phyloP scores from a whole-genome alignment of 1,140 invertebrate species.

The Brachionus calyciflorus region DNA sequence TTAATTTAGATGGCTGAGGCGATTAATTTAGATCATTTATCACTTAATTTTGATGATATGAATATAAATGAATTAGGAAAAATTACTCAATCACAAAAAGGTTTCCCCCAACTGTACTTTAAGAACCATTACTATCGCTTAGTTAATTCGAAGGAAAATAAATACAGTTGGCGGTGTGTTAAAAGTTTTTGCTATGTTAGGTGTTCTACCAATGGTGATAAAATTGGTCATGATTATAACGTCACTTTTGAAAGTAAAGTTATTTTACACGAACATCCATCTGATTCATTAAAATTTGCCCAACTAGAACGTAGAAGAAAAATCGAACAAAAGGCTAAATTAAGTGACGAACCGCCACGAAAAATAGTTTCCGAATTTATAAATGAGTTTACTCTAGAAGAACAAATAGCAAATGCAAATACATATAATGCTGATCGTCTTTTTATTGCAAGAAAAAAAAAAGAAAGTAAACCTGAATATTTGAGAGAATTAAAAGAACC shows the following conservation, averaged over 20 bases:
- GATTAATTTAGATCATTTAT: not conserved
- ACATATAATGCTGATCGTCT: not conserved
- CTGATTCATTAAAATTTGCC: not conserved
- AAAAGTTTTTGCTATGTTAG: not conserved
- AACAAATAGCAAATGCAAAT: not conserved
- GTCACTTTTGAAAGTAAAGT: not conserved
- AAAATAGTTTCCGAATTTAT: not conserved
- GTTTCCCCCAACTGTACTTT: not conserved
- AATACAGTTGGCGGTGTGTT: not conserved
- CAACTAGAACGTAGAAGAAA: slow-evolving; percentile 8
- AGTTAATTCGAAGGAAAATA: no score
- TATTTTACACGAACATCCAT: not conserved
- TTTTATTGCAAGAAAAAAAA: not conserved
- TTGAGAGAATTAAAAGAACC: not conserved
- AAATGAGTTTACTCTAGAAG: not conserved
- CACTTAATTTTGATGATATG: not conserved
- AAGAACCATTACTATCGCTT: slow-evolving; percentile 6
- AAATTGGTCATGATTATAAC: not conserved
- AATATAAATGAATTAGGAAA: slow-evolving; percentile 8
- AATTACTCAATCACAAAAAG: slow-evolving; percentile 1
- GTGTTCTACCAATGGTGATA: not conserved
- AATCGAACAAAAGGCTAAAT: not conserved
- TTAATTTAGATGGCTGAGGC: no score
- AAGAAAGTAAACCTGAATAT: slow-evolving; percentile 7
- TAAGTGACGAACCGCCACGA: not conserved